A percentile compares a stretch with the other conserved stretches of the same genome.
Evolutionary conservation across 2,888 invertebrate genomes (phyloP).

Genomic region (Trissolcus japonicus): DNA sequence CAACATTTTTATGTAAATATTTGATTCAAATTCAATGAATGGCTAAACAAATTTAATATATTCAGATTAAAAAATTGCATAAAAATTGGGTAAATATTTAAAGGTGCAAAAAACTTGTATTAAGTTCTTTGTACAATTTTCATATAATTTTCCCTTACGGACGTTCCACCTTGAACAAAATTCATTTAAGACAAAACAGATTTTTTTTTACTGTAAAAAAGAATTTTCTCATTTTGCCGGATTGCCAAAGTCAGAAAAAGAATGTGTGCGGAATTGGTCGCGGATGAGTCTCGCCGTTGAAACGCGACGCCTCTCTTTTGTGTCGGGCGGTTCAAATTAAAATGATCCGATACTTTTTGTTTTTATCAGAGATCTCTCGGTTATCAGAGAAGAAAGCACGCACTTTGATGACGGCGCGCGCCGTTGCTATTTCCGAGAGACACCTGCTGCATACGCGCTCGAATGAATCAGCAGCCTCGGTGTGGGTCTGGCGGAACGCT

Average conservation of each 20-base stretch:
- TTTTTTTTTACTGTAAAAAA: background rate
- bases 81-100: too few relatives aligned
- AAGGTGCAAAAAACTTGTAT: too few relatives aligned
- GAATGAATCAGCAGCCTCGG: constrained; percentile 32
- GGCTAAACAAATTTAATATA: too few relatives aligned
- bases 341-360: constrained; percentile 15
- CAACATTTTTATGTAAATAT: too few relatives aligned
- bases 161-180: too few relatives aligned
- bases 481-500: too few relatives aligned
- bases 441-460: constrained; percentile 37
- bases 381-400: constrained; percentile 23
- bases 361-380: constrained; percentile 17
- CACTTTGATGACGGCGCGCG: constrained; percentile 11
- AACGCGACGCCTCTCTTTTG: background rate
- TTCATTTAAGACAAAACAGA: too few relatives aligned
- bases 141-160: too few relatives aligned
- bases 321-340: constrained; percentile 3
- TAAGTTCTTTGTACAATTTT: too few relatives aligned
- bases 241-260: background rate
- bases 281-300: constrained; percentile 3
- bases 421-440: background rate
- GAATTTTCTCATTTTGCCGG: constrained; percentile 16
- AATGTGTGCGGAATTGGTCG: background rate
- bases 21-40: too few relatives aligned
- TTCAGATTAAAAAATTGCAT: too few relatives aligned